A percentile compares a stretch with the other conserved stretches of the same genome.
These are phyloP conservation scores for Pachyseris speciosa DNA, from an alignment of 64 coral and sea anemone species.

Conservation along the genomic window DNA sequence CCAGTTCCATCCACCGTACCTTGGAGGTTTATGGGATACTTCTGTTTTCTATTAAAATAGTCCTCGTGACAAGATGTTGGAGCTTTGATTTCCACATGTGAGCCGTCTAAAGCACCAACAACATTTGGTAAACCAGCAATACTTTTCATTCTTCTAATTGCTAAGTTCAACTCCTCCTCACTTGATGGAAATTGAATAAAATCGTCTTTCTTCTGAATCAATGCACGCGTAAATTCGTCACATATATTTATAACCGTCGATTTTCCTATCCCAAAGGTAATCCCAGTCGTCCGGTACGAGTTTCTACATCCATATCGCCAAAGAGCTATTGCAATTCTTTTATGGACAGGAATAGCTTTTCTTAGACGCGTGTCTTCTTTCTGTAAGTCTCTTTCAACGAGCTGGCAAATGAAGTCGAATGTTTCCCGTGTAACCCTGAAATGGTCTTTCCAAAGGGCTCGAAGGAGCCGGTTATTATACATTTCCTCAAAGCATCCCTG, in stretches of 20 bases:
- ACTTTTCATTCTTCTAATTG: conserved; percentile 51
- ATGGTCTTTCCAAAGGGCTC: neutral
- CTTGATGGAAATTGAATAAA: conserved; percentile 36
- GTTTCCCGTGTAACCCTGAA: neutral
- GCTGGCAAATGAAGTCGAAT: conserved; percentile 7
- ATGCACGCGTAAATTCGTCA: neutral
- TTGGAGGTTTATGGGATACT: no score
- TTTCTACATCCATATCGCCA: conserved; percentile 38
- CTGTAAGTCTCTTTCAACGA: neutral
- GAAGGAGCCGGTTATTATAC: neutral
- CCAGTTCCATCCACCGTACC: neutral
- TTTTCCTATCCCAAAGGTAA: conserved; percentile 40
- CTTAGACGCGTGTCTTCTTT: conserved; percentile 34
- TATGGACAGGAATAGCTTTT: conserved; percentile 37
- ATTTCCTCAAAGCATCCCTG: conserved; percentile 11
- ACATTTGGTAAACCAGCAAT: conserved; percentile 29
- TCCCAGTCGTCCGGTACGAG: conserved; percentile 32
- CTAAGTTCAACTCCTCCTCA: neutral
- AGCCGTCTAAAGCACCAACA: conserved; percentile 43
- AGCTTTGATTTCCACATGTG: no score
- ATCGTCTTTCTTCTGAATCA: conserved; percentile 28
- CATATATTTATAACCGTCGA: conserved; percentile 25
- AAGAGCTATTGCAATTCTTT: conserved; percentile 50
- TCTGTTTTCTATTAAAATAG: no score
- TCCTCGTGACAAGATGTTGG: no score